phyloP scores from a whole-genome alignment of 2,113 vertebrate genomes.

The Camelus bactrianus region DNA sequence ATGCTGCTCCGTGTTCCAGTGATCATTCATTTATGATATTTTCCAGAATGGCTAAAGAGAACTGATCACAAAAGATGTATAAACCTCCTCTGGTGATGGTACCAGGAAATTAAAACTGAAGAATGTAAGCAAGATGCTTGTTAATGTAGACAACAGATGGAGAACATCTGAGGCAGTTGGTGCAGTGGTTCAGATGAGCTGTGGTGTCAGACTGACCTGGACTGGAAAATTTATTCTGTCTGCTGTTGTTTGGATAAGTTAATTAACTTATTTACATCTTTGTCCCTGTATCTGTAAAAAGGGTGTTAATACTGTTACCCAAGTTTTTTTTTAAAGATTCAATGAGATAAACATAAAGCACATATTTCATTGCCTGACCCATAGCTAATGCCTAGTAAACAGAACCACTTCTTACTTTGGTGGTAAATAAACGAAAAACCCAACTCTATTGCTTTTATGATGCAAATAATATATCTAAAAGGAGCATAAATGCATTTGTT shows the following conservation, averaged over 20 bases:
- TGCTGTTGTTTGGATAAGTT: not conserved
- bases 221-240: not conserved
- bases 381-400: not conserved
- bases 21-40: conserved; percentile 18
- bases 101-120: not conserved
- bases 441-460: not conserved
- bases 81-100: not conserved
- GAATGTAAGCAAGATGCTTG: not conserved
- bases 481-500: not conserved
- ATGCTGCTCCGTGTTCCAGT: not conserved
- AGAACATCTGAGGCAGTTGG: not conserved
- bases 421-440: not conserved
- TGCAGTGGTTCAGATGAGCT: not conserved
- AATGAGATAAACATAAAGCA: not conserved
- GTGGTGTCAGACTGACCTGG: not conserved
- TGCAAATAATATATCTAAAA: not conserved
- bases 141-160: not conserved
- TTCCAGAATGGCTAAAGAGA: conserved; percentile 29
- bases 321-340: conserved; percentile 18
- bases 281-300: not conserved
- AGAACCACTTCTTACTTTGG: not conserved
- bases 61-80: conserved; percentile 20
- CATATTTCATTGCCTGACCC: not conserved
- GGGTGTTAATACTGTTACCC: not conserved
- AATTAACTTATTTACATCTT: conserved; percentile 9